Percentiles rank a stretch among this genome's conserved stretches.
phyloP scores from a whole-genome alignment of 2,888 invertebrate species.

The Cephus pygmeus region DNA sequence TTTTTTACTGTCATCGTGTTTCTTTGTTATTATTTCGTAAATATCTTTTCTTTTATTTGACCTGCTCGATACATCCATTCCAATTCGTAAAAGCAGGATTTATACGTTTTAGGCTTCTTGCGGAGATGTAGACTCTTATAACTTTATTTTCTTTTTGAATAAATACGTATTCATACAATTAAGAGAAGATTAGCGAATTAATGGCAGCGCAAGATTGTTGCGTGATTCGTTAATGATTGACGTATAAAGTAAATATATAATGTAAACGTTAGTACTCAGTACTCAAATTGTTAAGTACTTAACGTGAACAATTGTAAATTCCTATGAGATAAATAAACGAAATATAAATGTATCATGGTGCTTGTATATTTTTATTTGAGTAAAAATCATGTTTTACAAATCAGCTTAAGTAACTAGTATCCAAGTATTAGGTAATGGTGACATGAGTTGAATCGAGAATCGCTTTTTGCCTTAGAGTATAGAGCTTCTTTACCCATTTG shows the following conservation, averaged over 20 bases:
- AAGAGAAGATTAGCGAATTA: background rate
- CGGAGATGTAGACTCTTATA: background rate
- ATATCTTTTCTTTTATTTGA: background rate
- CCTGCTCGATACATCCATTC: background rate
- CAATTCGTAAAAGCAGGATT: background rate
- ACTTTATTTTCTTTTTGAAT: background rate
- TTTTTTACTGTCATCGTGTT: background rate
- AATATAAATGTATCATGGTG: background rate
- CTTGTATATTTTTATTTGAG: background rate
- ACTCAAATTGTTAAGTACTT: conserved; percentile 18
- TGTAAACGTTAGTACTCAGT: conserved; percentile 1
- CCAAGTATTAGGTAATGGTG: conserved; percentile 11
- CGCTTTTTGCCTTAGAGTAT: conserved; percentile 74
- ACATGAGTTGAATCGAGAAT: conserved; percentile 61
- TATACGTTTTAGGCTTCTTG: background rate
- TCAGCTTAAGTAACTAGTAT: conserved; percentile 5
- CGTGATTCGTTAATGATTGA: background rate
- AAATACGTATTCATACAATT: background rate
- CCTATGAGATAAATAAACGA: conserved; percentile 24
- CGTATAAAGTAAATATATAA: background rate
- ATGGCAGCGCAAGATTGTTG: background rate
- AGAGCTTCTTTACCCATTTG: conserved; percentile 80
- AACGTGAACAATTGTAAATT: conserved; percentile 24
- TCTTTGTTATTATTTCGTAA: background rate
- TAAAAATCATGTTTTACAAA: background rate